Conservation (phyloP, 2,113 vertebrate species). For the Oreochromis aureus region DNA sequence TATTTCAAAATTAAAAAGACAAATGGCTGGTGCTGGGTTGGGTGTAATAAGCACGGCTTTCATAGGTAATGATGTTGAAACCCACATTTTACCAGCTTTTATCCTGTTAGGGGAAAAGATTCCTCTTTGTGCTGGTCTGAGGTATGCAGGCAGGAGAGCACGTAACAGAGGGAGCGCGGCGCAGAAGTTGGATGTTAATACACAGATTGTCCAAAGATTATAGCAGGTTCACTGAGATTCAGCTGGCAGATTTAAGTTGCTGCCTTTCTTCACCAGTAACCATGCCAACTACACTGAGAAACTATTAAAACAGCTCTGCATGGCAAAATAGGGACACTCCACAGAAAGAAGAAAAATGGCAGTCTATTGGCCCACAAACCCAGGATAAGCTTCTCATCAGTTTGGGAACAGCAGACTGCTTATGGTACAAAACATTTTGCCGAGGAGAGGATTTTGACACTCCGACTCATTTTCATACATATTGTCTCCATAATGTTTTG, state of each 20-base stretch:
- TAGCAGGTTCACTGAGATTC: constrained; percentile 58
- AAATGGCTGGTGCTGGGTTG: constrained; percentile 29
- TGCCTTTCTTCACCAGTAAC: constrained; percentile 55
- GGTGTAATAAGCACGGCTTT: constrained; percentile 54
- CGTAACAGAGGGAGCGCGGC: constrained; percentile 6
- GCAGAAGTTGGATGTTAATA: constrained; percentile 62
- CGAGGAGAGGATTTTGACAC: constrained; percentile 37
- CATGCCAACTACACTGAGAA: constrained; percentile 68
- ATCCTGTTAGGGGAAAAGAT: constrained; percentile 40
- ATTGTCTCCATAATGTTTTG: constrained; percentile 43
- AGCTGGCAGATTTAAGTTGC: constrained; percentile 57
- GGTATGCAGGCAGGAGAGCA: not conserved
- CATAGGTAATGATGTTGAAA: constrained; percentile 55
- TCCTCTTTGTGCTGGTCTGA: constrained; percentile 37
- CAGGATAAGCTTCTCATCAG: constrained; percentile 70
- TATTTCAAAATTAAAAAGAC: constrained; percentile 53
- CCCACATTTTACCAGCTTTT: constrained; percentile 53
- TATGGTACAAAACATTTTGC: constrained; percentile 49
- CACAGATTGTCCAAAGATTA: constrained; percentile 69
- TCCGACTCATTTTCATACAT: constrained; percentile 65
- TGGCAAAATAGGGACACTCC: constrained; percentile 51
- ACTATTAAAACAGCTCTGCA: constrained; percentile 64
- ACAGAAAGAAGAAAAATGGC: constrained; percentile 34
- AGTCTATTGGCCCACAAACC: constrained; percentile 53
- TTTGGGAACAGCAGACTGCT: constrained; percentile 56